Evolutionary conservation across 2,113 vertebrate species (phyloP), one percentile per base, ranked within the genome.

Genomic region (Leptodactylus fuscus): DNA sequence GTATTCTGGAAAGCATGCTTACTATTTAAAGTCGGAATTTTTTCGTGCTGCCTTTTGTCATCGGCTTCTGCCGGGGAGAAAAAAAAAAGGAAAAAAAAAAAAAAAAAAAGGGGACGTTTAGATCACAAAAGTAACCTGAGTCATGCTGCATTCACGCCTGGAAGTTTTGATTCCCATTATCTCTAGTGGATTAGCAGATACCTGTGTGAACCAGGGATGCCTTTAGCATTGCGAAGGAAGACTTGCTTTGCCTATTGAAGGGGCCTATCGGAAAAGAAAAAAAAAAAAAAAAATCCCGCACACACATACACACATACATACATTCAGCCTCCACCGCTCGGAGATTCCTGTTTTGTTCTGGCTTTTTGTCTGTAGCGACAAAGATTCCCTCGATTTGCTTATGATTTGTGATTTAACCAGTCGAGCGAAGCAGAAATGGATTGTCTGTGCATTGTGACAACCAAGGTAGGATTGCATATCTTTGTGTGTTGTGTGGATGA

Each of bases 361-460:
- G 92, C 90, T 90, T 55, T 51, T 58, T 51, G 29, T 44, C 34
- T 82, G 3, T 20, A 22, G 22, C 11, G 10, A 36, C 84, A 90
- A 92, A 91, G 90, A 90, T 90, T 92, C 92, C 88, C 88, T 91
- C 91, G 92, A 88, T 92, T 94, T 91, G 91, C 92, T 93, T 92
- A 94, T 92, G 93, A 95, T 95, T 96, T 94, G 89, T 92, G 90
- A 93, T 92, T 86, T 87, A 88, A 91, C 91, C 91, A 88, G 93
- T 90, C 95, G 91, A 97, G 92, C 92, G 85, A 90, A 91, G 91
- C 94, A 93, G 41, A 92, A 88, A 98, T 98, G 97, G 97, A 97
- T 94, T 98, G 97, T 92, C 96, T 99, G 93, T 98, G 97, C 93
- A 97, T 98, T 95, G 96, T 99, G 92, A 99, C 97, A 89, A 98